Base-by-base conservation (phyloP, 2,113 vertebrate genomes). In the Plecotus auritus region DNA sequence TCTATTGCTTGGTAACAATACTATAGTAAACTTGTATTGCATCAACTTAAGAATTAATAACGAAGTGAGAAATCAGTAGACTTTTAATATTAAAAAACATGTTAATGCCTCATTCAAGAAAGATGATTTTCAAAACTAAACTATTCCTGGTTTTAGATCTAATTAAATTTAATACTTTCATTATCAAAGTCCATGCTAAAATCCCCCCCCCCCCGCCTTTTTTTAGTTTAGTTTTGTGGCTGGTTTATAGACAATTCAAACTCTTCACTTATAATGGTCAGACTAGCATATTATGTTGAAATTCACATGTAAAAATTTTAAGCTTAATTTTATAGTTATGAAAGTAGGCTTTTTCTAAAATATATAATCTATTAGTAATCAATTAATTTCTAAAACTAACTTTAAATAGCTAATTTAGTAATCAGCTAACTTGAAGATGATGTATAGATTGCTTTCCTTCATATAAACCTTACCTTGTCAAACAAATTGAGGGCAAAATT, bases 1-100 rank as follows among this genome's bases (percentile, higher is more conserved):
- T 56, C 3, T 61, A 56, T 90, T 96, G 95, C 88, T 88, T 92
- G 69, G 81, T 93, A 86, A 95, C 96, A 54, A 37, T 9, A 28
- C 26, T 28, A 28, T 61, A 61, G 59, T 28, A 70, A 74, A 93
- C 40, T 66, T 87, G 16, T 73, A 66, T 45, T 72, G 1, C 51
- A 61, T 83, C 51, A 95, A 73, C n/a, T 67, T 37, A 82, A 88
- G 13, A 87, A 59, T 22, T 42, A 66, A 45, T 77, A 78, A 94
- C 35, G 73, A 2, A 87, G 6, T 64, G 28, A 88, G 23, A 94
- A 84, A 86, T 47, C 40, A 73, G 42, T 32, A 93, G 35, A 91
- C 9, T 66, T 93, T 82, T 74, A 17, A 76, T 82, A 66, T 77
- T 72, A 26, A 69, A 90, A 74, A 77, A 26, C 12, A 74, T 4